Evolutionary conservation across 2,113 vertebrate species (phyloP), one percentile per base, ranked within the genome.

Genomic region (Ivindomyrus marchei): DNA sequence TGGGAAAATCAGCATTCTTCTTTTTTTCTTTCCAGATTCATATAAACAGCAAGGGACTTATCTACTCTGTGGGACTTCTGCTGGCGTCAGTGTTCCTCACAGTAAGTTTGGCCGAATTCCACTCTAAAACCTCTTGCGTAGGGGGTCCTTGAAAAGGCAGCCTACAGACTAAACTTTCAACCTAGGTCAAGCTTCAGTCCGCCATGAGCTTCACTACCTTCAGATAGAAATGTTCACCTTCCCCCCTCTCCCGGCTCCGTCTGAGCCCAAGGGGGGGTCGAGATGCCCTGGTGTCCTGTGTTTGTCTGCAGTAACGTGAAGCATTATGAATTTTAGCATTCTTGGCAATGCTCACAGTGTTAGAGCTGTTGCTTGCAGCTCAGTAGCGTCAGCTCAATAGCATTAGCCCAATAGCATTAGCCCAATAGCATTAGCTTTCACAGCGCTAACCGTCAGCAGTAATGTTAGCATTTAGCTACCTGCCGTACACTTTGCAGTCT

Each of bases 1-100:
- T 87, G 53, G 4, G 13, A n/a, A 53, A 31, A 17, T 39, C 45
- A 15, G 80, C 21, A 53, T 70, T 19, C 50, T 93, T 74, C 9
- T 53, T 66, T 91, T 92, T 92, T 56, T 90, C 93, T 93, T 91
- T 91, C 91, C 91, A 99, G 98, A 97, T 99, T 91, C 96, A 96
- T 91, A 95, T 99, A 74, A 98, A 99, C 94, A 99, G 98, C 93
- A 97, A 97, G 96, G 98, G 98, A 10, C 97, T 99, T 70, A 98
- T 99, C 94, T 98, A 98, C 95, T 99, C 98, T 0, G 98, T 99
- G 77, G 98, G 97, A 52, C 96, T 99, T 88, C 96, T 99, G 89
- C 92, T 99, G 94, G 98, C 97, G 2, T 99, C 98, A 0, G 98
- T 99, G 91, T 99, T 99, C 92, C 93, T 99, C 93, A 98, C 98